Conservation (phyloP, 1,140 invertebrate species). For the Caenorhabditis brenneri region DNA sequence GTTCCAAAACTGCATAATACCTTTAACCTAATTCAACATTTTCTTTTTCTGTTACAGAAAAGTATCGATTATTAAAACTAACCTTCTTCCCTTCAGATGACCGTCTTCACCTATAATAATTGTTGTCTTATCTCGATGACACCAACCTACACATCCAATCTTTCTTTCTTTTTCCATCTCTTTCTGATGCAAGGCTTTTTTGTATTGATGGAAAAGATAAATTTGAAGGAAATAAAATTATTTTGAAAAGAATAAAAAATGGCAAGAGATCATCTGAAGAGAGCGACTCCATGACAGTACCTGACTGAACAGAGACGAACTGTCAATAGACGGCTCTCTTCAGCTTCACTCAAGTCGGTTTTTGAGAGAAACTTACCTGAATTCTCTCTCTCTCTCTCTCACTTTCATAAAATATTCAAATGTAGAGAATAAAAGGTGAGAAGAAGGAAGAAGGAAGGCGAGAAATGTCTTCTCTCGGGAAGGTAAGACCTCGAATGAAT, state of each 20-base stretch:
- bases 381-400: too few species aligned
- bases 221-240: not conserved
- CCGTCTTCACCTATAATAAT: too few species aligned
- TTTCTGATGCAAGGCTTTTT: not conserved
- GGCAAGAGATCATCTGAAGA: slow-evolving; percentile 41
- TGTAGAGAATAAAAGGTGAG: not conserved
- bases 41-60: too few species aligned
- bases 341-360: slow-evolving; percentile 40
- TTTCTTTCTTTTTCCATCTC: not conserved
- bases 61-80: too few species aligned
- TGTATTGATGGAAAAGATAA: not conserved
- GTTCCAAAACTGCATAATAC: too few species aligned
- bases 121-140: too few species aligned
- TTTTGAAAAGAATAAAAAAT: not conserved
- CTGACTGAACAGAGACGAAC: not conserved
- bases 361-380: too few species aligned
- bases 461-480: not conserved
- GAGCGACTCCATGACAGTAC: slow-evolving; percentile 51
- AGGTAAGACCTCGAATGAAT: slow-evolving; percentile 36
- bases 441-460: not conserved
- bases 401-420: not conserved
- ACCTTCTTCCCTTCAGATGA: too few species aligned
- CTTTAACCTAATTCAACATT: too few species aligned
- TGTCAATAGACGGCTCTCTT: slow-evolving; percentile 49
- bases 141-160: not conserved